These are phyloP conservation scores for Anthopleura xanthogrammica DNA, from an alignment of 92 coral and sea anemone species.

Conservation along the genomic window DNA sequence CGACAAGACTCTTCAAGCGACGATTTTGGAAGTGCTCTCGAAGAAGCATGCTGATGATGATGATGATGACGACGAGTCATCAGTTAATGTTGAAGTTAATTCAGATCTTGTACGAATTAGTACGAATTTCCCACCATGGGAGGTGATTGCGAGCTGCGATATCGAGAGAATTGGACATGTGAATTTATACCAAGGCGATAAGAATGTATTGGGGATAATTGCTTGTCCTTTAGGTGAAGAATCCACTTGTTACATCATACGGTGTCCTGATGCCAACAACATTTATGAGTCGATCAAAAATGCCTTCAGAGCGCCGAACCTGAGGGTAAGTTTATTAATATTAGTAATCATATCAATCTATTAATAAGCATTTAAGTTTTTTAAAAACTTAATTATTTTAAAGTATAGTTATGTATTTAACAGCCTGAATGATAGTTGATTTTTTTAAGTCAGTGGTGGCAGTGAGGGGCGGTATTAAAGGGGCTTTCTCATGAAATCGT, in stretches of 20 bases:
- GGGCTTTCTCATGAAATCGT: too few relatives aligned
- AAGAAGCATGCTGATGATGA: conserved; percentile 30
- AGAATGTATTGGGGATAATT: conserved; percentile 65
- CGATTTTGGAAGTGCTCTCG: conserved; percentile 62
- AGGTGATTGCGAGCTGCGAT: conserved; percentile 72
- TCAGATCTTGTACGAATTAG: conserved; percentile 80
- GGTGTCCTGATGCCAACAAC: conserved; percentile 68
- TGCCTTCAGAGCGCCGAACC: conserved; percentile 71
- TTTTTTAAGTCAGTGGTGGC: too few relatives aligned
- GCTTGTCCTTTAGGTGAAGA: conserved; percentile 71
- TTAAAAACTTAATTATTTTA: background rate
- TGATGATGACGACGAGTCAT: conserved; percentile 53
- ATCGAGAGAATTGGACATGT: conserved; percentile 81
- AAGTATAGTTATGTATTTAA: too few relatives aligned
- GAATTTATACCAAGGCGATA: conserved; percentile 66
- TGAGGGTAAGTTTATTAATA: conserved; percentile 58
- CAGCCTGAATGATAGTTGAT: too few relatives aligned
- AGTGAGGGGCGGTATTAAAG: too few relatives aligned
- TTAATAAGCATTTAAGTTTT: background rate
- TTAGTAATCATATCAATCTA: background rate
- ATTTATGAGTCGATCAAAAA: conserved; percentile 64
- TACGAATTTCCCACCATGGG: conserved; percentile 92
- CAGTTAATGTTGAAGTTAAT: conserved; percentile 85
- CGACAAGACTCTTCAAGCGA: conserved; percentile 68
- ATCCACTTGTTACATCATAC: conserved; percentile 70